These are phyloP conservation scores for Meloidogyne floridensis DNA, from an alignment of 1,140 invertebrate species.

Conservation along the genomic window DNA sequence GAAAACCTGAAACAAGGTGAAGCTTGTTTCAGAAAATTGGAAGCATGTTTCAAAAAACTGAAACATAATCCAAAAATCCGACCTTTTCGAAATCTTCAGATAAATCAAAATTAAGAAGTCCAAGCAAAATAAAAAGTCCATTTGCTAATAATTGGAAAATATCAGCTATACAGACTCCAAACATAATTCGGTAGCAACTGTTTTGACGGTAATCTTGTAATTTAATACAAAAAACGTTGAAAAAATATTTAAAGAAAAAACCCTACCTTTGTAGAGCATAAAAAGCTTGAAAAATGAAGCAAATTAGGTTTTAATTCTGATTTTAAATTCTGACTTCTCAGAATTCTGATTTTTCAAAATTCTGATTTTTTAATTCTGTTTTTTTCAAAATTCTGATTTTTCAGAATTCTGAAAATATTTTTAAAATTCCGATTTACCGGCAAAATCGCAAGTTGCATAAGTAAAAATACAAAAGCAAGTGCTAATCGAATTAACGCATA, in stretches of 20 bases:
- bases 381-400: not conserved
- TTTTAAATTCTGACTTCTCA: no score
- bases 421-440: not conserved
- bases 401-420: no score
- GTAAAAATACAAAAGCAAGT: not conserved
- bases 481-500: not conserved
- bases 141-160: not conserved
- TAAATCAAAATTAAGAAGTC: not conserved
- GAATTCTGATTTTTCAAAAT: no score
- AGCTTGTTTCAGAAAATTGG: no score
- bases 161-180: not conserved
- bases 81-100: not conserved
- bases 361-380: not conserved
- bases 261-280: no score
- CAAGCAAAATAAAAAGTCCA: conserved; percentile 4
- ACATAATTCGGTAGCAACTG: not conserved
- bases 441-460: not conserved
- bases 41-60: no score
- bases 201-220: conserved; percentile 3
- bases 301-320: no score
- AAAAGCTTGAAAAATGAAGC: no score
- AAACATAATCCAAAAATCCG: no score
- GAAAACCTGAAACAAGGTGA: no score
- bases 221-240: no score
- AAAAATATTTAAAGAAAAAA: no score